Percentiles rank a stretch among this genome's conserved stretches.
These are phyloP conservation scores for Spilarctia lutea DNA, from an alignment of 2,888 invertebrate genomes.

Conservation along the genomic window DNA sequence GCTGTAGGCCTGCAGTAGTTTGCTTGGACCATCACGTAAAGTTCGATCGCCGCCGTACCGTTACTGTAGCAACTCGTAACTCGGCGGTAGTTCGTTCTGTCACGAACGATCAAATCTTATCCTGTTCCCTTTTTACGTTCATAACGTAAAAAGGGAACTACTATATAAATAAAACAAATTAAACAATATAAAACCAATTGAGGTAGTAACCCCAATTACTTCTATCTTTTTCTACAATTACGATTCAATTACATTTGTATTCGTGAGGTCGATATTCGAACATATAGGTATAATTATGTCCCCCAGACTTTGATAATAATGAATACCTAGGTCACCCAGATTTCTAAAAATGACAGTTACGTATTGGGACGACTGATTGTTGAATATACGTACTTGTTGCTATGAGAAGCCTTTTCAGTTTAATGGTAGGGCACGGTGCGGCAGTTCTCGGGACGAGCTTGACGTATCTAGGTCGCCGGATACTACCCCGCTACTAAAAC, in stretches of 20 bases:
- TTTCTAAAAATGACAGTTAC: slow-evolving; percentile 24
- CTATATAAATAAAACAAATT: not conserved
- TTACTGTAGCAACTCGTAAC: slow-evolving; percentile 53
- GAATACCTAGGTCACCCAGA: slow-evolving; percentile 9
- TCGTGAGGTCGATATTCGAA: not conserved
- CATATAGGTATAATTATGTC: not conserved
- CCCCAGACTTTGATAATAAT: not conserved
- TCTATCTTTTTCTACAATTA: too few relatives aligned
- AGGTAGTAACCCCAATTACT: not conserved
- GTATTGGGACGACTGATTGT: slow-evolving; percentile 27
- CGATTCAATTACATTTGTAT: not conserved
- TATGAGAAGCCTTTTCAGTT: slow-evolving; percentile 48
- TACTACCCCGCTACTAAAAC: slow-evolving; percentile 17
- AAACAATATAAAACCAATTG: not conserved
- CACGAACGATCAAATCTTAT: not conserved
- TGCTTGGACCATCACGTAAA: slow-evolving; percentile 37
- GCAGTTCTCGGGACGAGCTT: slow-evolving; percentile 64
- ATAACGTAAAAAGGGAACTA: not conserved
- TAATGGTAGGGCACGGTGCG: slow-evolving; percentile 49
- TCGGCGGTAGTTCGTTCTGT: slow-evolving; percentile 45
- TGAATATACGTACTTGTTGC: slow-evolving; percentile 51
- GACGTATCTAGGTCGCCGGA: slow-evolving; percentile 28
- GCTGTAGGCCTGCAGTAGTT: slow-evolving; percentile 1
- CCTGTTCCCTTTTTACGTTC: too few relatives aligned
- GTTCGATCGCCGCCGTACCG: slow-evolving; percentile 36